Evolutionary conservation across 2,888 invertebrate species (phyloP).

Genomic region (Trichogramma dendrolimi): DNA sequence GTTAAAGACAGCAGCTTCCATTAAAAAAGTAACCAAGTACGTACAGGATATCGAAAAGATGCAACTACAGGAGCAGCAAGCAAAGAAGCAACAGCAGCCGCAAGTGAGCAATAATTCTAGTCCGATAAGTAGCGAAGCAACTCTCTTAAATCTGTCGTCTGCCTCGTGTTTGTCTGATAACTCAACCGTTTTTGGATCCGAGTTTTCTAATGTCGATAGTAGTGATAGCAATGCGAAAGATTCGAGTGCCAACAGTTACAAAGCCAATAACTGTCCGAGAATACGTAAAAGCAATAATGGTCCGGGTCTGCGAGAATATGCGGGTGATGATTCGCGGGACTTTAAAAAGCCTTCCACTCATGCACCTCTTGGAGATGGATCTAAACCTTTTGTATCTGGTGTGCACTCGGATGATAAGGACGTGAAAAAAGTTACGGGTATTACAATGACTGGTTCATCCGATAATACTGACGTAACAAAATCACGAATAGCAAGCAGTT

Average conservation of each 20-base stretch:
- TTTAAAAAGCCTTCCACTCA: conserved; percentile 16
- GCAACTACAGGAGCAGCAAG: conserved; percentile 49
- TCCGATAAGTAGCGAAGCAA: conserved; percentile 34
- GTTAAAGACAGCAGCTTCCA: conserved; percentile 40
- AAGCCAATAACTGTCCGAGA: conserved; percentile 37
- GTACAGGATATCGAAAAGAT: conserved; percentile 56
- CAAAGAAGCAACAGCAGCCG: conserved; percentile 30
- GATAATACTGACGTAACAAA: conserved; percentile 31
- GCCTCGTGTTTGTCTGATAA: too few species aligned
- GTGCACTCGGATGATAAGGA: conserved; percentile 36
- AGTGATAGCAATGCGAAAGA: conserved; percentile 35
- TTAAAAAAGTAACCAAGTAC: conserved; percentile 49
- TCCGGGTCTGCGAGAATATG: conserved; percentile 15
- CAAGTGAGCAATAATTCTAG: conserved; percentile 34
- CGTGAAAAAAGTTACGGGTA: conserved; percentile 34
- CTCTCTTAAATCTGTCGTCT: conserved; percentile 26
- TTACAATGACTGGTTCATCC: conserved; percentile 23
- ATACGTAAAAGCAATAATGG: conserved; percentile 34
- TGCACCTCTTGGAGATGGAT: conserved; percentile 9
- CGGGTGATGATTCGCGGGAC: conserved; percentile 22
- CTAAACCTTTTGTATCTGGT: conserved; percentile 14
- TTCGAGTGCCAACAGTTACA: conserved; percentile 28
- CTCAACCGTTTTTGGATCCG: conserved; percentile 24
- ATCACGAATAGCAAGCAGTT: conserved; percentile 22
- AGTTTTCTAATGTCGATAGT: conserved; percentile 31